Evolutionary conservation across 2,113 vertebrate genomes (phyloP).

Genomic region (Clarias magur): DNA sequence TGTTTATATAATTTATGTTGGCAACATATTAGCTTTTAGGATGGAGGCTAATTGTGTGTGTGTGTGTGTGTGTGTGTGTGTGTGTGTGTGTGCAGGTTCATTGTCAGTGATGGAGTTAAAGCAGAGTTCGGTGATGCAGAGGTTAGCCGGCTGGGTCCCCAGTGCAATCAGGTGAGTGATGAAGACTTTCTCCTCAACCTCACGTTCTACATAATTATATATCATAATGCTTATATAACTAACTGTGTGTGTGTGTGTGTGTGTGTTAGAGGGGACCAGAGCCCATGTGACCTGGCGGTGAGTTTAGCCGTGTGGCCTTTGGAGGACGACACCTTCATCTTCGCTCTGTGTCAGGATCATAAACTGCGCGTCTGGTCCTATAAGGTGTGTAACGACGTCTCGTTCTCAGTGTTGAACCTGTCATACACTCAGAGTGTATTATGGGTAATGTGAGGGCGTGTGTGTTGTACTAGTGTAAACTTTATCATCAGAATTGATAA

Average conservation of each 20-base stretch:
- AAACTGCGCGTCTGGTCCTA: constrained; percentile 94
- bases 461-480: not conserved
- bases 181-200: not conserved
- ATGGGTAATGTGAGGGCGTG: not conserved
- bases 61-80: not conserved
- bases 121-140: constrained; percentile 87
- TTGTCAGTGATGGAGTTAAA: constrained; percentile 83
- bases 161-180: constrained; percentile 81
- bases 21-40: not conserved
- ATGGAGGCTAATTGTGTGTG: not conserved
- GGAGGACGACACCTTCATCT: constrained; percentile 87
- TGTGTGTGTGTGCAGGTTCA: constrained; percentile 62
- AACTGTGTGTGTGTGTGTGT: constrained; percentile 4
- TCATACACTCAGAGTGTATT: not conserved
- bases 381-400: constrained; percentile 70
- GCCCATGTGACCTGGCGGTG: constrained; percentile 76
- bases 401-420: not conserved
- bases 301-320: constrained; percentile 84
- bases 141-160: constrained; percentile 90
- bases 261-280: constrained; percentile 78
- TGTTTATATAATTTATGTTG: not conserved
- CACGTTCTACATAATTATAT: not conserved
- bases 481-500: not conserved
- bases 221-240: not conserved
- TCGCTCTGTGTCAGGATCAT: constrained; percentile 91